Conservation (phyloP, 2,888 invertebrate species). For the Ferdinandea cuprea region DNA sequence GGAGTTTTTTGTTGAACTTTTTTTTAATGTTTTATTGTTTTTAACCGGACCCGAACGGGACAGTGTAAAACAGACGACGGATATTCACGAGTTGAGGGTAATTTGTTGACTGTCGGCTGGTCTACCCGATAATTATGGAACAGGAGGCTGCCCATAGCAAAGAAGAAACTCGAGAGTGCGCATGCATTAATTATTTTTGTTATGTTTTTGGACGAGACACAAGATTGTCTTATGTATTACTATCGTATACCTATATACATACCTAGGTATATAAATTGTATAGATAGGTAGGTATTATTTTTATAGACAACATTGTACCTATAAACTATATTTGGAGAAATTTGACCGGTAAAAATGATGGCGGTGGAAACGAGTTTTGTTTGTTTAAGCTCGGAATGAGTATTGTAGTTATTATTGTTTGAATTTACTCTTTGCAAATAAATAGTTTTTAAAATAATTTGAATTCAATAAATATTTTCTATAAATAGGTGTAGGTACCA, state of each 20-base stretch:
- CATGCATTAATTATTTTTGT: slow-evolving; percentile 72
- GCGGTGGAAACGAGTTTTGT: slow-evolving; percentile 1
- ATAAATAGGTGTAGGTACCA: not conserved
- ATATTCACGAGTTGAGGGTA: slow-evolving; percentile 63
- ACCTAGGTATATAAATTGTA: too few relatives aligned
- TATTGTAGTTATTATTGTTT: not conserved
- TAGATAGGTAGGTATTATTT: not conserved
- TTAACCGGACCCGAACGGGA: slow-evolving; percentile 6
- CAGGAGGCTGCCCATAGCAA: slow-evolving; percentile 67
- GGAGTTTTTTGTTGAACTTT: not conserved
- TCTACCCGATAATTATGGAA: slow-evolving; percentile 53
- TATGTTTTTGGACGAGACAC: slow-evolving; percentile 59
- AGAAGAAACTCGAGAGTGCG: slow-evolving; percentile 67
- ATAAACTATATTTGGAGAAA: slow-evolving; percentile 23
- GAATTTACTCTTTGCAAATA: not conserved
- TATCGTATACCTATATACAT: slow-evolving; percentile 36
- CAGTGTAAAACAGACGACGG: slow-evolving; percentile 49
- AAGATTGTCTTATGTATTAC: slow-evolving; percentile 50
- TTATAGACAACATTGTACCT: not conserved
- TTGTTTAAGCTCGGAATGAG: not conserved
- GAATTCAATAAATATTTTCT: not conserved
- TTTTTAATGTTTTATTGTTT: slow-evolving; percentile 24
- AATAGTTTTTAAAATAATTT: not conserved
- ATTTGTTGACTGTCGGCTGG: slow-evolving; percentile 63
- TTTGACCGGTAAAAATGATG: slow-evolving; percentile 61